Percentiles rank a stretch among this genome's conserved stretches.
Evolutionary conservation across 2,113 vertebrate species (phyloP).

Genomic region (Callospermophilus lateralis): DNA sequence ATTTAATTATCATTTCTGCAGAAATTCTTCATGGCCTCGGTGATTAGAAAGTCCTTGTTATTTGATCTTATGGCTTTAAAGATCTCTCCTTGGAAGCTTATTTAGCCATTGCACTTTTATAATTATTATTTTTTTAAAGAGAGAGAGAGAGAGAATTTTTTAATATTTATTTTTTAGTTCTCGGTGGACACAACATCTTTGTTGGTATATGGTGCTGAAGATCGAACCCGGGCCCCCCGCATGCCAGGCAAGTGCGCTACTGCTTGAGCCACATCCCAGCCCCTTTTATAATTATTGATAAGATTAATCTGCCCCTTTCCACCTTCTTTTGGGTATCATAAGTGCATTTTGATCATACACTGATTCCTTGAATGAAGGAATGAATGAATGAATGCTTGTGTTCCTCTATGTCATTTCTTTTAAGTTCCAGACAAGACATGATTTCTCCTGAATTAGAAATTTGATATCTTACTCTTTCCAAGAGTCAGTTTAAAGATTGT

Average conservation of each 20-base stretch:
- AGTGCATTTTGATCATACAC: not conserved
- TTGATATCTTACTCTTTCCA: not conserved
- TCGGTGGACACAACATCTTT: too few species aligned
- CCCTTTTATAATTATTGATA: too few species aligned
- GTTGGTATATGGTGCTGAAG: too few species aligned
- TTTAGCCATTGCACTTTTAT: not conserved
- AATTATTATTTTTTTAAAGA: too few species aligned
- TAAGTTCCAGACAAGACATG: not conserved
- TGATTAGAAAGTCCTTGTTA: not conserved
- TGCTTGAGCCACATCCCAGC: too few species aligned
- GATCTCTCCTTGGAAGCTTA: not conserved
- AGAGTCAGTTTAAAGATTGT: not conserved
- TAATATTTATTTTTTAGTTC: too few species aligned
- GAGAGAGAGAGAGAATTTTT: too few species aligned
- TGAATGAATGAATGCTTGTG: not conserved
- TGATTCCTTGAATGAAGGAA: not conserved
- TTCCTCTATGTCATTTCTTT: not conserved
- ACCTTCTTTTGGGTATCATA: not conserved
- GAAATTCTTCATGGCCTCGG: not conserved
- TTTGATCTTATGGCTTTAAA: not conserved
- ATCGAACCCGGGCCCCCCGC: too few species aligned
- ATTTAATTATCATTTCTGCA: conserved; percentile 8
- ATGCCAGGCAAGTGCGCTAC: too few species aligned
- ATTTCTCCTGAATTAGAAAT: not conserved
- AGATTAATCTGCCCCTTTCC: not conserved